Evolutionary conservation across 2,888 invertebrate genomes (phyloP).

Genomic region (Synergus itoensis): DNA sequence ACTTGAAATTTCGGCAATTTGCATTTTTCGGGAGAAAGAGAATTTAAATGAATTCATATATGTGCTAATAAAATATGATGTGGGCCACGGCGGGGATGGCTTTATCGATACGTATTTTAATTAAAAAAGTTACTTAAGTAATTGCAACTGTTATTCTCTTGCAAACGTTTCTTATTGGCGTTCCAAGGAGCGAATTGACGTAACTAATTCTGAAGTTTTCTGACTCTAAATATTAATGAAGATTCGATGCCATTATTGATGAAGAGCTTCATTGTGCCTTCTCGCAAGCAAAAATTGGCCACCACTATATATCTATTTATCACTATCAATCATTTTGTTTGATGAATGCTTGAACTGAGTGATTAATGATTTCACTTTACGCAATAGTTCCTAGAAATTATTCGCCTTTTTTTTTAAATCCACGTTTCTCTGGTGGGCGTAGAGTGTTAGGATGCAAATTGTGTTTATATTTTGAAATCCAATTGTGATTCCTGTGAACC

Average conservation of each 20-base stretch:
- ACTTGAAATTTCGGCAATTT: too few relatives aligned
- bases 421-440: neutral
- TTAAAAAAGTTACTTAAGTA: neutral
- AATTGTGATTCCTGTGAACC: neutral
- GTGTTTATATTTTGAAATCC: neutral
- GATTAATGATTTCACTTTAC: slow-evolving; percentile 54
- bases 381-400: slow-evolving; percentile 44
- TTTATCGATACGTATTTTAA: neutral
- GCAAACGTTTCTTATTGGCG: neutral
- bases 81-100: too few relatives aligned
- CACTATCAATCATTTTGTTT: slow-evolving; percentile 55
- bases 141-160: slow-evolving; percentile 25
- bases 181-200: slow-evolving; percentile 24
- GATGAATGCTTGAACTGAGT: slow-evolving; percentile 54
- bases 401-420: neutral
- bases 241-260: slow-evolving; percentile 48
- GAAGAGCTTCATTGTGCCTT: slow-evolving; percentile 45
- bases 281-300: slow-evolving; percentile 42
- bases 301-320: slow-evolving; percentile 56
- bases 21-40: too few relatives aligned
- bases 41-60: too few relatives aligned
- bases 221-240: slow-evolving; percentile 53
- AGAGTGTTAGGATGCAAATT: neutral
- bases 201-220: slow-evolving; percentile 47
- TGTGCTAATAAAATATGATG: too few relatives aligned